A percentile compares a stretch with the other conserved stretches of the same genome.
Conservation (phyloP, 2,888 invertebrate genomes). For the Apodemia hepburni region DNA sequence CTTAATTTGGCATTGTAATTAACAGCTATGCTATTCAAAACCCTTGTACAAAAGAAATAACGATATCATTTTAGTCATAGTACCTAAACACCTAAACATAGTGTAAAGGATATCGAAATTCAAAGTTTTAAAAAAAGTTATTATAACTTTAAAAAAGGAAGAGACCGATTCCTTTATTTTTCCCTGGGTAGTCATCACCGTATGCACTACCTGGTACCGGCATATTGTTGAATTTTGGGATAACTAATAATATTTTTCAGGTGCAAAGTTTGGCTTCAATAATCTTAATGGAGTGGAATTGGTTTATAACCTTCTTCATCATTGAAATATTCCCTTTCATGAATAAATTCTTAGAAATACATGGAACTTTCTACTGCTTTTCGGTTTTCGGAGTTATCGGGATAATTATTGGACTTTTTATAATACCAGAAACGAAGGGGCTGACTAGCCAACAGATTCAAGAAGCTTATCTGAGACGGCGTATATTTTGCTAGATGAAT, state of each 20-base stretch:
- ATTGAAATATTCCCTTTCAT: slow-evolving; percentile 33
- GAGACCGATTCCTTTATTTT: no score
- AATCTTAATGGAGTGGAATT: slow-evolving; percentile 34
- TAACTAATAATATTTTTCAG: slow-evolving; percentile 26
- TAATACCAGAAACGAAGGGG: slow-evolving; percentile 16
- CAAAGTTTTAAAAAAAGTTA: no score
- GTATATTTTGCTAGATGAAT: neutral
- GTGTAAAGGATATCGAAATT: no score
- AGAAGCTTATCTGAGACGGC: neutral
- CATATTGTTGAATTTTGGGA: no score
- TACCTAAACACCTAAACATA: no score
- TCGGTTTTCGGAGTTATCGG: neutral
- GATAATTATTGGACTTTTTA: neutral
- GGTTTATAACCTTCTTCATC: slow-evolving; percentile 33
- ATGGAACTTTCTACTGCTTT: slow-evolving; percentile 8
- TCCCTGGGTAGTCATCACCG: no score
- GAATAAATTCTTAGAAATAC: neutral
- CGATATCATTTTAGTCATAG: no score
- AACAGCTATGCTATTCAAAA: no score
- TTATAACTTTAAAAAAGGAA: no score
- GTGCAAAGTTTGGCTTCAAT: slow-evolving; percentile 35
- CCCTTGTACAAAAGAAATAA: no score
- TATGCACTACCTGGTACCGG: no score
- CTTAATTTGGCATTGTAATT: no score
- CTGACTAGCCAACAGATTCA: slow-evolving; percentile 14